phyloP scores from a whole-genome alignment of 2,888 invertebrate species.

The Agrochola litura region DNA sequence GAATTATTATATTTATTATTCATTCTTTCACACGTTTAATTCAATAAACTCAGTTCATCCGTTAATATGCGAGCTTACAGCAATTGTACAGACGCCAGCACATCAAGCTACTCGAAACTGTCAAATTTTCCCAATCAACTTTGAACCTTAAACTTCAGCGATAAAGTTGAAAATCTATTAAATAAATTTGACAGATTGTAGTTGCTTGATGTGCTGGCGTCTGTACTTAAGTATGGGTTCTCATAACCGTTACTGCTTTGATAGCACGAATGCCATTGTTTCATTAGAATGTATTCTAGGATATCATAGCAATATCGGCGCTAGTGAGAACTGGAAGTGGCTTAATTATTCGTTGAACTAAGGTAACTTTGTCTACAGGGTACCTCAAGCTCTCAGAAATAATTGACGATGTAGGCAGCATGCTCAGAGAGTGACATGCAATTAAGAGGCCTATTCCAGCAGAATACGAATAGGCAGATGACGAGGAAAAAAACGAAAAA shows the following conservation, averaged over 20 bases:
- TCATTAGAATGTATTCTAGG: constrained; percentile 18
- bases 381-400: neutral
- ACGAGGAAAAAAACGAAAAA: neutral
- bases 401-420: neutral
- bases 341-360: constrained; percentile 19
- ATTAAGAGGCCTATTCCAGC: neutral
- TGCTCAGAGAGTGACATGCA: neutral
- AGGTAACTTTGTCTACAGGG: neutral
- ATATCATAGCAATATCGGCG: constrained; percentile 19
- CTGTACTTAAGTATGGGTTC: constrained; percentile 10
- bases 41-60: neutral
- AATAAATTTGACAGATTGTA: too few species aligned
- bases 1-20: neutral
- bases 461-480: neutral
- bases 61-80: constrained; percentile 9
- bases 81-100: too few species aligned
- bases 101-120: too few species aligned
- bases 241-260: constrained; percentile 4
- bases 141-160: too few species aligned
- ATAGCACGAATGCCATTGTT: constrained; percentile 13
- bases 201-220: too few species aligned
- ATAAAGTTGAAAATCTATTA: too few species aligned
- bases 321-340: constrained; percentile 5
- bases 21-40: neutral
- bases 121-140: too few species aligned